These are phyloP conservation scores for Morpho deidamia DNA, from an alignment of 2,888 invertebrate genomes.

Conservation along the genomic window DNA sequence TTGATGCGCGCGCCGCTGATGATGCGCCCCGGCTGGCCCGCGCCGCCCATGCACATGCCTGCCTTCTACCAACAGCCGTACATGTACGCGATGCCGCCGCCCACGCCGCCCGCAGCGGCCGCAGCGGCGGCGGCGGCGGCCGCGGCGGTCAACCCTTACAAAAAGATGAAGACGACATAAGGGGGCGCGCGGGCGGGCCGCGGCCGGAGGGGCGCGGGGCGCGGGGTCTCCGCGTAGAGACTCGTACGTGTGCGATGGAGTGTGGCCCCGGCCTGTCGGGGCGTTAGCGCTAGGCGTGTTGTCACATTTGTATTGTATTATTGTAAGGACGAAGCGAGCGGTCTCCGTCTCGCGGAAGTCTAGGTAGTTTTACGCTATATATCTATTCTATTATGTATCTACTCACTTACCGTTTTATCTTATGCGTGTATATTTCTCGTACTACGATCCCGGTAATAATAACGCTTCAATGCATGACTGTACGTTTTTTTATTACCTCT, in stretches of 20 bases:
- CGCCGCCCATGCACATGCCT: conserved; percentile 68
- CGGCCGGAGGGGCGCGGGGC: conserved; percentile 67
- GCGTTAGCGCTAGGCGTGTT: conserved; percentile 73
- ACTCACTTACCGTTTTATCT: conserved; percentile 72
- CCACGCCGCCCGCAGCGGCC: conserved; percentile 59
- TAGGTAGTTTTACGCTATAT: conserved; percentile 75
- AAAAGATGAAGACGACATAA: conserved; percentile 94
- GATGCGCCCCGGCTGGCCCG: conserved; percentile 66
- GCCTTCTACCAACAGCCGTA: conserved; percentile 72
- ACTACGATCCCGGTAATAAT: conserved; percentile 89
- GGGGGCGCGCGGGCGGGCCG: conserved; percentile 39
- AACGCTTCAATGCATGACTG: conserved; percentile 93
- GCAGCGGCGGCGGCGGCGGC: conserved; percentile 63
- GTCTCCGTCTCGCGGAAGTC: conserved; percentile 69
- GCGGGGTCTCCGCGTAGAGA: conserved; percentile 75
- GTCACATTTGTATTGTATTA: conserved; percentile 77
- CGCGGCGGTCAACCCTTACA: conserved; percentile 86
- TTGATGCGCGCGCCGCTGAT: conserved; percentile 64
- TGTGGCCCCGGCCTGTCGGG: conserved; percentile 72
- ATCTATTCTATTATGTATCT: conserved; percentile 70
- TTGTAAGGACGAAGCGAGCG: conserved; percentile 73
- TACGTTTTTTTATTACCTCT: conserved; percentile 84
- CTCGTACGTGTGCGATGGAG: conserved; percentile 66
- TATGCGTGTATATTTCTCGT: conserved; percentile 78
- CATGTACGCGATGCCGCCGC: conserved; percentile 75